phyloP scores from a whole-genome alignment of 1,140 invertebrate genomes.

The Megalopta genalis region DNA sequence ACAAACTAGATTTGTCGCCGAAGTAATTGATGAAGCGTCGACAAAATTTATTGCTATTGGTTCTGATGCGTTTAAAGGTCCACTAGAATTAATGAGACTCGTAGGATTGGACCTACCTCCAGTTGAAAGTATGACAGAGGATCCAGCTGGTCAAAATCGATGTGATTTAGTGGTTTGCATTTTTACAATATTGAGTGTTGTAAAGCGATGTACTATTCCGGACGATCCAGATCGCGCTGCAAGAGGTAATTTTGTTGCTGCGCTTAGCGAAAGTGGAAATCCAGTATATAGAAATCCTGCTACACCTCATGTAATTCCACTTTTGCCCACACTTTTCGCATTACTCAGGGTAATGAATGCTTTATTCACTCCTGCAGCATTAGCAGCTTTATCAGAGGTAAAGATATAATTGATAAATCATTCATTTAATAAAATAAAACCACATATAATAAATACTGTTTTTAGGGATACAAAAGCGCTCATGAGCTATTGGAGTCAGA shows the following conservation, averaged over 20 bases:
- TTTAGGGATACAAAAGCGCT: constrained; percentile 84
- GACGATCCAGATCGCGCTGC: constrained; percentile 89
- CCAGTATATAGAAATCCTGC: constrained; percentile 92
- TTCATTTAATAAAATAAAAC: not conserved
- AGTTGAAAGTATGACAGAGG: constrained; percentile 82
- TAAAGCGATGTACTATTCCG: constrained; percentile 92
- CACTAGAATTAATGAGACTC: constrained; percentile 87
- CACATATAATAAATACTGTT: not conserved
- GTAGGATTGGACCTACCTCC: constrained; percentile 88
- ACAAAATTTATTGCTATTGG: constrained; percentile 83
- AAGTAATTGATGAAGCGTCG: constrained; percentile 85
- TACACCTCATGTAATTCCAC: constrained; percentile 88
- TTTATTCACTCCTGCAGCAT: constrained; percentile 86
- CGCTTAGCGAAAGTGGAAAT: constrained; percentile 87
- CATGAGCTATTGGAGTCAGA: constrained; percentile 87
- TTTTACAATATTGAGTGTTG: constrained; percentile 88
- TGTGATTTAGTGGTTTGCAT: constrained; percentile 85
- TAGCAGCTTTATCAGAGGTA: constrained; percentile 82
- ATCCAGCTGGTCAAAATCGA: constrained; percentile 82
- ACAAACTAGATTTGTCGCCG: constrained; percentile 90
- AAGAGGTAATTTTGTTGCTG: constrained; percentile 89
- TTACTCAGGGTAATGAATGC: constrained; percentile 89
- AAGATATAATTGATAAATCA: constrained; percentile 5
- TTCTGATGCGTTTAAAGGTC: constrained; percentile 82
- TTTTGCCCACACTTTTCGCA: constrained; percentile 88